Base-by-base conservation (phyloP, 2,113 vertebrate species). In the Atrichornis clamosus region DNA sequence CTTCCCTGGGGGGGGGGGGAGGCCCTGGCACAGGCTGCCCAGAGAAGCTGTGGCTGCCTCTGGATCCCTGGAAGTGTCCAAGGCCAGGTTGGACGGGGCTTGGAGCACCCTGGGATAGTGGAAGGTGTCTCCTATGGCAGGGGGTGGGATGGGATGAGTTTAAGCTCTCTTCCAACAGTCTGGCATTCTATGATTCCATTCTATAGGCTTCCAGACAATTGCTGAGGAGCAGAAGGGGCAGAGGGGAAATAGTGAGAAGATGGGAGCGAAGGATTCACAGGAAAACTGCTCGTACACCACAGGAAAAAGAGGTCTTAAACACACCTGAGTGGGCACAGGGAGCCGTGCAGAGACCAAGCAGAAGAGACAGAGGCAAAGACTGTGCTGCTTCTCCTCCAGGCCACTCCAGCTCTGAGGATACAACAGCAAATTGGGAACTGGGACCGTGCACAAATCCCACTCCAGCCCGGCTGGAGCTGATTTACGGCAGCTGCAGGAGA, bases 401-500 rank as follows among this genome's bases (percentile, higher is more conserved):
- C n/a, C 15, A 33, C 28, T 20, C 3, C 53, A 60, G 85, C 64
- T 33, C 49, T 2, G 2, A 27, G 50, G 76, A n/a, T 6, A 32
- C 14, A 4, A 21, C 4, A 15, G 15, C 10, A 3, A 7, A 11
- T 20, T 11, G 3, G 68, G 69, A 69, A 77, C 74, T 27, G 32
- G 64, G 32, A 13, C 42, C 1, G 1, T 2, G 70, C 74, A 58
- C n/a, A 7, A 16, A 78, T 30, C 80, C 50, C 4, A 4, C 19
- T 52, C 72, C 47, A 6, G 19, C 35, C 1, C 8, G 17, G 8
- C 21, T 27, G 17, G 68, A 81, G 83, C 79, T 90, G 96, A 97
- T 97, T 97, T 91, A 97, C 5, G 2, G 83, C 11, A 75, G 79
- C 93, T 72, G 79, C 91, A n/a, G 75, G 92, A 90, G 95, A 96